phyloP scores from a whole-genome alignment of 2,797 vertebrate species.

The Enteromius trimaculatus region DNA sequence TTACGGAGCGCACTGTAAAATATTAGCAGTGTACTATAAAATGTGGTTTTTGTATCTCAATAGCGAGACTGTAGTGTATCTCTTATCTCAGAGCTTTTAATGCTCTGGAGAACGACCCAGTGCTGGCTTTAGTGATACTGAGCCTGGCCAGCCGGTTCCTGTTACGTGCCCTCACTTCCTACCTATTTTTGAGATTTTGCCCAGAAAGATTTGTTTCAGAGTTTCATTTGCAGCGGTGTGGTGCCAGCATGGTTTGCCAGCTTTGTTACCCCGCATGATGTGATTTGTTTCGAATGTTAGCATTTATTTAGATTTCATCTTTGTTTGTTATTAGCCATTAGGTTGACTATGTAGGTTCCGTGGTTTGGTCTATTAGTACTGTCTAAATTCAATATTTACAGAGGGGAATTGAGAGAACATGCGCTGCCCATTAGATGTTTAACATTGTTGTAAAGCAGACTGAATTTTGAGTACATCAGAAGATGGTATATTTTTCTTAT shows the following conservation, averaged over 20 bases:
- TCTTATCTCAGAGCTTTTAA: constrained; percentile 9
- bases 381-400: constrained; percentile 47
- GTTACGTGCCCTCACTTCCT: constrained; percentile 85
- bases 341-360: background rate
- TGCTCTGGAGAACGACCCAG: constrained; percentile 9
- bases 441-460: constrained; percentile 34
- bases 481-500: constrained; percentile 42
- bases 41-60: background rate
- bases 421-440: constrained; percentile 27
- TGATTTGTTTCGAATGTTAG: constrained; percentile 59
- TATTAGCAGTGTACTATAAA: constrained; percentile 10
- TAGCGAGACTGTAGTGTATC: constrained; percentile 9
- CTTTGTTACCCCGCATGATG: constrained; percentile 75
- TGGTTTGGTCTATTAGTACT: constrained; percentile 5
- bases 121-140: constrained; percentile 63
- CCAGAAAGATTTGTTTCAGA: constrained; percentile 88
- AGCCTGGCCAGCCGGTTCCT: constrained; percentile 82
- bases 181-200: constrained; percentile 86
- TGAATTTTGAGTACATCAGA: constrained; percentile 50
- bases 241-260: constrained; percentile 78
- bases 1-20: background rate
- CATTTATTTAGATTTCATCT: constrained; percentile 22
- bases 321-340: constrained; percentile 10
- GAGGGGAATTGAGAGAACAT: constrained; percentile 9
- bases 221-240: constrained; percentile 74